Evolutionary conservation across 2,113 vertebrate species (phyloP).

Genomic region (Centropristis striata): DNA sequence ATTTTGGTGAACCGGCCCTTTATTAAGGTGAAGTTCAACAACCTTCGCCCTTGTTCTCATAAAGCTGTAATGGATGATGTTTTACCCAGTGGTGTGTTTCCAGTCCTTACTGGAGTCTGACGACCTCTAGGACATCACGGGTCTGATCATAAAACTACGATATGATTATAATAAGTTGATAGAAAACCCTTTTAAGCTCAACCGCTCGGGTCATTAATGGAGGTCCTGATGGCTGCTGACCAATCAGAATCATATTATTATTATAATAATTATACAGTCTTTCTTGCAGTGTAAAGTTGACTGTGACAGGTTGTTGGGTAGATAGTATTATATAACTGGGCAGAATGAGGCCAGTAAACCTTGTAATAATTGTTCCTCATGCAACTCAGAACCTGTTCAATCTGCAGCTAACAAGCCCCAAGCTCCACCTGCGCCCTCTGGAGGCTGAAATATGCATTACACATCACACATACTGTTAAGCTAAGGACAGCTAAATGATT

Average conservation of each 20-base stretch:
- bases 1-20: neutral
- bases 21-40: too few relatives aligned
- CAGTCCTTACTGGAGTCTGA: slow-evolving; percentile 31
- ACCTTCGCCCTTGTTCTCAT: neutral
- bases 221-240: too few relatives aligned
- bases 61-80: neutral
- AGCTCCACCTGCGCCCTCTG: neutral
- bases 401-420: neutral
- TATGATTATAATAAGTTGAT: slow-evolving; percentile 11
- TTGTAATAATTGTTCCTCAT: neutral
- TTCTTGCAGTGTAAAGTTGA: neutral
- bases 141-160: slow-evolving; percentile 8
- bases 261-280: too few relatives aligned
- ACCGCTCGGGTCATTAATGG: neutral
- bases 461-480: neutral
- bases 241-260: too few relatives aligned
- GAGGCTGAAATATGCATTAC: neutral
- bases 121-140: slow-evolving; percentile 2
- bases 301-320: neutral
- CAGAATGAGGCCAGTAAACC: neutral
- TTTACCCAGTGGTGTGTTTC: too few relatives aligned
- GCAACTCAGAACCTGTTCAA: neutral
- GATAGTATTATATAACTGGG: neutral
- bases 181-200: neutral
- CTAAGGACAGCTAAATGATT: too few relatives aligned